phyloP scores from a whole-genome alignment of 2,888 invertebrate species.

The Platypus cylindrus region DNA sequence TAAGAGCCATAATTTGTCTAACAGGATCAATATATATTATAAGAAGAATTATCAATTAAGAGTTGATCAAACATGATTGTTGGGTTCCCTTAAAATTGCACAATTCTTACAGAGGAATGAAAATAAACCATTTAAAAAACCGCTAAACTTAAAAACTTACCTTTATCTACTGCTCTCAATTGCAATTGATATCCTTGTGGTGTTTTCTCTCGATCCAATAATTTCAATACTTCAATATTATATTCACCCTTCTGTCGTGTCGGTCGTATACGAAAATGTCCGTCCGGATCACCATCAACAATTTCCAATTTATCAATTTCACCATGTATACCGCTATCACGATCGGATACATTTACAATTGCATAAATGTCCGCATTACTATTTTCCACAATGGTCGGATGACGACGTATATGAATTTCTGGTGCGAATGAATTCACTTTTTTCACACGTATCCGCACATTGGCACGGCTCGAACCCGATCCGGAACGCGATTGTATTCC shows the following conservation, averaged over 20 bases:
- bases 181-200: slow-evolving; percentile 80
- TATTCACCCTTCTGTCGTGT: slow-evolving; percentile 53
- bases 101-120: no score
- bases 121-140: no score
- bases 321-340: slow-evolving; percentile 75
- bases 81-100: no score
- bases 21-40: no score
- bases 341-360: slow-evolving; percentile 72
- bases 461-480: slow-evolving; percentile 54
- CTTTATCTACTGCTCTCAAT: slow-evolving; percentile 71
- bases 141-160: no score
- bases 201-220: slow-evolving; percentile 64
- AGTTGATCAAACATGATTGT: no score
- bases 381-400: slow-evolving; percentile 70
- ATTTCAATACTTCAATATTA: slow-evolving; percentile 65
- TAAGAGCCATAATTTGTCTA: no score
- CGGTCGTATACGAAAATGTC: slow-evolving; percentile 68
- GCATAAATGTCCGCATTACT: slow-evolving; percentile 79
- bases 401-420: slow-evolving; percentile 64
- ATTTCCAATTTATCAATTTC: slow-evolving; percentile 71
- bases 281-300: slow-evolving; percentile 80
- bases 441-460: slow-evolving; percentile 61
- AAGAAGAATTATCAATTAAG: no score
- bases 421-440: slow-evolving; percentile 81
- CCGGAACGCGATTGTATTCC: slow-evolving; percentile 49